phyloP scores from a whole-genome alignment of 2,113 vertebrate genomes.

The Coregonus clupeaformis region DNA sequence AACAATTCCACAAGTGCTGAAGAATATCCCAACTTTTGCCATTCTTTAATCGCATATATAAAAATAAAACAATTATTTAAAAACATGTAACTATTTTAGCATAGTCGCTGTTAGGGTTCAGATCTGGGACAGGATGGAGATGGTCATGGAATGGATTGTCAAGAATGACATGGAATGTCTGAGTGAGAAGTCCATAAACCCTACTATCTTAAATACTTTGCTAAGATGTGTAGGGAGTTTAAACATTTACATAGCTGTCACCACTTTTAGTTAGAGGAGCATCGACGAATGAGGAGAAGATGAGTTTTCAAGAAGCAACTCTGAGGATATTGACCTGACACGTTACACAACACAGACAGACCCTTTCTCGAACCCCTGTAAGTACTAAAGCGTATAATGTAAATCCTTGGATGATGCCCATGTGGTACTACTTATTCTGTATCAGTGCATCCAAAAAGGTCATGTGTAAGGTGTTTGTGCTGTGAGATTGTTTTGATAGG shows the following conservation, averaged over 20 bases:
- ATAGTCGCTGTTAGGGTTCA: neutral
- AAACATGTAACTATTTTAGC: neutral
- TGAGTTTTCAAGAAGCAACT: neutral
- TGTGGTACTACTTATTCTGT: neutral
- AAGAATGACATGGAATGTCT: too few relatives aligned
- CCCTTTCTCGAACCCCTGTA: neutral
- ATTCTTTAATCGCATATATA: neutral
- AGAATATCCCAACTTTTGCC: neutral
- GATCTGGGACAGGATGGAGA: neutral
- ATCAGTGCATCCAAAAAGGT: neutral
- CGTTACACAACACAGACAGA: neutral
- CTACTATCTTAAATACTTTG: neutral
- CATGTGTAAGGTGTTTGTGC: neutral
- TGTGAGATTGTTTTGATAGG: neutral
- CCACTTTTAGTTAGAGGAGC: neutral
- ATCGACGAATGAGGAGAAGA: neutral
- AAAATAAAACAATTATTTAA: conserved; percentile 1
- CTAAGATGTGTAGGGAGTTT: neutral
- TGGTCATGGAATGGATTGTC: neutral
- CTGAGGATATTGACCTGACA: neutral
- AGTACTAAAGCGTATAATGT: neutral
- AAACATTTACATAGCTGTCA: neutral
- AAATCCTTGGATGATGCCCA: neutral
- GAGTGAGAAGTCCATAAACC: too few relatives aligned
- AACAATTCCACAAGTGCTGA: neutral